Evolutionary conservation across 2,797 vertebrate species (phyloP).

Genomic region (Euphonia xanthogaster): DNA sequence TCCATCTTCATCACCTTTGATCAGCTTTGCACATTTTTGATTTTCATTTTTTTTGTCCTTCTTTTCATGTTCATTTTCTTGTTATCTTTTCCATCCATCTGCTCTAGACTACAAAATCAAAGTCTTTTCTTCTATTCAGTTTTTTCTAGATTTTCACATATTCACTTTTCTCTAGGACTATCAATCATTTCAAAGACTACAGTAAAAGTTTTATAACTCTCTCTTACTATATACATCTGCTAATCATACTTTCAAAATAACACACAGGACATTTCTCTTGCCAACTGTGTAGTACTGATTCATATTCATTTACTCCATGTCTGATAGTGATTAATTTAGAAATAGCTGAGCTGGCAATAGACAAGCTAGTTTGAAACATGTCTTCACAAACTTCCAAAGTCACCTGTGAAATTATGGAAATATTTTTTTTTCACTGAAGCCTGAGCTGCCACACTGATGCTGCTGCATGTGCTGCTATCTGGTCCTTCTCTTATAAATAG

Average conservation of each 20-base stretch:
- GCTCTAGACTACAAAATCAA: conserved; percentile 27
- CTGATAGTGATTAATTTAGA: background rate
- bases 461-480: background rate
- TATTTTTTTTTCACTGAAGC: background rate
- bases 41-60: background rate
- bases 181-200: background rate
- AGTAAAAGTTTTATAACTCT: conserved; percentile 17
- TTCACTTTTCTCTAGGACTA: background rate
- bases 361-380: background rate
- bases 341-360: conserved; percentile 14
- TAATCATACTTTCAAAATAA: conserved; percentile 28
- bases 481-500: background rate
- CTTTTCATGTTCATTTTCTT: conserved; percentile 27
- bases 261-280: background rate
- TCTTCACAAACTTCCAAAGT: background rate
- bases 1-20: background rate
- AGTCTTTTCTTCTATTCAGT: background rate
- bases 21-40: background rate
- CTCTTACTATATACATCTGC: background rate
- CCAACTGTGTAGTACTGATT: background rate
- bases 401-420: background rate
- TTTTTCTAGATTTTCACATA: background rate
- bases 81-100: conserved; percentile 44
- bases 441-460: background rate
- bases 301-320: background rate